Base-by-base conservation (phyloP, 2,797 vertebrate genomes). In the Spizella passerina region DNA sequence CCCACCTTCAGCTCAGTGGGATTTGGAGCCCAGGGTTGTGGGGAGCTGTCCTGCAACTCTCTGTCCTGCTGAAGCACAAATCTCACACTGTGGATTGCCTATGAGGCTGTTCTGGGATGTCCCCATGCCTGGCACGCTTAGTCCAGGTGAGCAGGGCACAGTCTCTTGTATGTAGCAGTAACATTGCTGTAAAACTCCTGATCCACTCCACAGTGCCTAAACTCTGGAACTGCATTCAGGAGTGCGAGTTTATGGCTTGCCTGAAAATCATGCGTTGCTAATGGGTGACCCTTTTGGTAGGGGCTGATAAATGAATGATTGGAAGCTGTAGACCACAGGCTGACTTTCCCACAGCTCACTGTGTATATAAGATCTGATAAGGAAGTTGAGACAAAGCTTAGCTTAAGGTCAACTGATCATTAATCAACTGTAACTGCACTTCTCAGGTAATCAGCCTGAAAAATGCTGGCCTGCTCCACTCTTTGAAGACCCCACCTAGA, bases 341-440 rank as follows among this genome's bases (percentile, higher is more conserved):
- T 94, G 93, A 92, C 90, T 96, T 96, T 97, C 96, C 96, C 96
- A 97, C 96, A 96, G 91, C 69, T 94, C 82, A 38, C 92, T 96
- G 90, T 95, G 92, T 94, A 72, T 95, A 84, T 92, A 95, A 95
- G 90, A 95, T 97, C 96, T 94, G 95, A 96, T 97, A 97, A 97
- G 92, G 94, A 95, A 95, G 95, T 91, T 82, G 87, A 90, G 85
- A 89, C 79, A 90, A 95, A 95, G 93, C 93, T 95, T 93, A 91
- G 88, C 61, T 95, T 95, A 90, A 95, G 93, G 92, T 95, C 90
- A 96, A 93, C 93, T 95, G 94, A 94, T 95, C 96, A 92, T 96
- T 96, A 94, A 96, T 96, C 94, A 96, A 91, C 89, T 78, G 64
- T 93, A 93, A 93, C 95, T 92, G 86, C 86, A 78, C 66, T 93